These are phyloP conservation scores for Anthopleura sola DNA, from an alignment of 64 coral and sea anemone species.

Conservation along the genomic window DNA sequence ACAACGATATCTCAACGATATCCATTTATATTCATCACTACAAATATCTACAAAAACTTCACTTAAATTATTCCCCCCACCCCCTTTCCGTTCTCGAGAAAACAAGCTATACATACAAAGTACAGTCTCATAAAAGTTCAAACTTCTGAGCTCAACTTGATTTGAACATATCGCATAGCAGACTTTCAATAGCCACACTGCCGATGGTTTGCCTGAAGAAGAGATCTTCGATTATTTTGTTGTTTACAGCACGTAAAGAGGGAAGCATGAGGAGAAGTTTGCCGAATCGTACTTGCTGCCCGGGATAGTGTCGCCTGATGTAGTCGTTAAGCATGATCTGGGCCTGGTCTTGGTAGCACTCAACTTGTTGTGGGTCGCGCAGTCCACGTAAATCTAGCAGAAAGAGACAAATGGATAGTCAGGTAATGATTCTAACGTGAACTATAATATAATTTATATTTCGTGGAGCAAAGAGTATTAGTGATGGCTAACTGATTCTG, in stretches of 20 bases:
- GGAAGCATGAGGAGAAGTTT: constrained; percentile 91
- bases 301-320: constrained; percentile 90
- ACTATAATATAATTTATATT: too few species aligned
- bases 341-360: constrained; percentile 97
- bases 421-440: not conserved
- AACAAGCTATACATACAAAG: not conserved
- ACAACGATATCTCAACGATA: not conserved
- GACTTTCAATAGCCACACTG: constrained; percentile 89
- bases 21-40: not conserved
- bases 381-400: constrained; percentile 77
- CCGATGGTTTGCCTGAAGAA: constrained; percentile 98
- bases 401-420: not conserved
- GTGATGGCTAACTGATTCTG: too few species aligned
- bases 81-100: not conserved
- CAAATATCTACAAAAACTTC: not conserved
- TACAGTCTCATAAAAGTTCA: not conserved
- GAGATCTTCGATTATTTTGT: constrained; percentile 91
- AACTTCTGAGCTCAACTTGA: constrained; percentile 51
- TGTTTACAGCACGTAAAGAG: constrained; percentile 77
- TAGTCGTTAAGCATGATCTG: constrained; percentile 97
- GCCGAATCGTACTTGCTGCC: constrained; percentile 97
- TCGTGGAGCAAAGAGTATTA: too few species aligned
- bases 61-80: not conserved
- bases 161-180: constrained; percentile 99
- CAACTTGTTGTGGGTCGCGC: constrained; percentile 84